Evolutionary conservation across 2,797 vertebrate genomes (phyloP).

Genomic region (Coregonus ussuriensis): DNA sequence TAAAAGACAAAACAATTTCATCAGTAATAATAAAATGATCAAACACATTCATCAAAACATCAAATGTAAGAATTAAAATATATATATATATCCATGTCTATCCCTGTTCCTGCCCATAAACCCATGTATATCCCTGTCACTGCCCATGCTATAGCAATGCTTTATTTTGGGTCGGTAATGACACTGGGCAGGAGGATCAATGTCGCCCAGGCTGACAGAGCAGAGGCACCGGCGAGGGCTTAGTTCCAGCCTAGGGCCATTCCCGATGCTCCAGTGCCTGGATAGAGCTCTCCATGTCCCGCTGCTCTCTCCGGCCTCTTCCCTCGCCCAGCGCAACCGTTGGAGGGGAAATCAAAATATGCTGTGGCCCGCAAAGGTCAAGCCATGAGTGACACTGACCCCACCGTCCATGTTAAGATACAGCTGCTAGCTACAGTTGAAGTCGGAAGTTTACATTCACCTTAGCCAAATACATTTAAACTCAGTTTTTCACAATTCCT

Average conservation of each 20-base stretch:
- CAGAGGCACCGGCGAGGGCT: conserved; percentile 48
- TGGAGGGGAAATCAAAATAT: conserved; percentile 64
- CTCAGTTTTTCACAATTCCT: too few relatives aligned
- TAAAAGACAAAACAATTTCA: too few relatives aligned
- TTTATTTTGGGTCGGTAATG: conserved; percentile 61
- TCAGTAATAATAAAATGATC: too few relatives aligned
- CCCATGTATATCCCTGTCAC: background rate
- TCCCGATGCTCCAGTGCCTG: conserved; percentile 57
- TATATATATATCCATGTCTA: accelerated
- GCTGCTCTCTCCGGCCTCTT: conserved; percentile 22
- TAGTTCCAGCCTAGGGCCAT: conserved; percentile 64
- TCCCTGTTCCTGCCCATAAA: background rate
- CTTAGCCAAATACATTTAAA: too few relatives aligned
- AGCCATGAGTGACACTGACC: conserved; percentile 50
- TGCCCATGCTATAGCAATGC: conserved; percentile 22
- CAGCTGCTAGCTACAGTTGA: background rate
- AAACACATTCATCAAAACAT: too few relatives aligned
- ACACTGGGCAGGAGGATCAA: conserved; percentile 58
- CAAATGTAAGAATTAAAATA: too few relatives aligned
- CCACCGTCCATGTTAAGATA: conserved; percentile 51
- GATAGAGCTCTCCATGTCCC: conserved; percentile 44
- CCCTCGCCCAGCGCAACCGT: conserved; percentile 42
- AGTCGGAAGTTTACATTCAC: too few relatives aligned
- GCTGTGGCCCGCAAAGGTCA: conserved; percentile 53
- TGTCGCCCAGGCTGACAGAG: conserved; percentile 50